Conservation (phyloP, 2,797 vertebrate species). For the Tachyglossus aculeatus region DNA sequence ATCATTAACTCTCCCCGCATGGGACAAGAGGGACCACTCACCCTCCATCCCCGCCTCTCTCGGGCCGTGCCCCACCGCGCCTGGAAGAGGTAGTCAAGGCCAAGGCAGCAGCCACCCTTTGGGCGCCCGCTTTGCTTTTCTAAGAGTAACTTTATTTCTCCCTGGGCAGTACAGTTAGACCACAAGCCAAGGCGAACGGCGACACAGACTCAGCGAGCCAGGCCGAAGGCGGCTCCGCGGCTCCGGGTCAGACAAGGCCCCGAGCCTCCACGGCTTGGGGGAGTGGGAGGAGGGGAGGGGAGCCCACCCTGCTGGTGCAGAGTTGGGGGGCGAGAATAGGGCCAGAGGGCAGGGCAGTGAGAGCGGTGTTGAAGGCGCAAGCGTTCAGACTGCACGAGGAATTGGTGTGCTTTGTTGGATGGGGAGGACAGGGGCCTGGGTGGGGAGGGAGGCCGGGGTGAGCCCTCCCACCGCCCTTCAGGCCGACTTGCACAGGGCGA, state of each 20-base stretch:
- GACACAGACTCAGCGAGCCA: conserved; percentile 67
- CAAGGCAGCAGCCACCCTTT: too few species aligned
- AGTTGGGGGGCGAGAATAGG: conserved; percentile 36
- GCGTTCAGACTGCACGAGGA: conserved; percentile 56
- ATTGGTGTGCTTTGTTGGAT: conserved; percentile 29
- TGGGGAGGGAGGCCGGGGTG: not conserved
- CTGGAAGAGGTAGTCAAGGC: too few species aligned
- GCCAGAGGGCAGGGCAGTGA: conserved; percentile 36
- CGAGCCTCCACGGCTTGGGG: too few species aligned
- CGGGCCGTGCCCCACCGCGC: too few species aligned
- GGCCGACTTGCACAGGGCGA: conserved; percentile 87
- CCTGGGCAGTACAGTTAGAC: conserved; percentile 64
- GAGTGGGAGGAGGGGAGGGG: too few species aligned
- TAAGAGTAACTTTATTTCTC: conserved; percentile 73
- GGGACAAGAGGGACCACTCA: too few species aligned
- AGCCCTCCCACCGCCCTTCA: conserved; percentile 42
- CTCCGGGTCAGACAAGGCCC: too few species aligned
- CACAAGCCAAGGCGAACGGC: conserved; percentile 71
- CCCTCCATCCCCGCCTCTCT: too few species aligned
- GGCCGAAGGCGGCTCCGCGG: too few species aligned
- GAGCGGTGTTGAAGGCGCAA: conserved; percentile 65
- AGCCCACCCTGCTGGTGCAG: too few species aligned
- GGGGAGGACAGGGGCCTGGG: not conserved
- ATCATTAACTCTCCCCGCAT: too few species aligned
- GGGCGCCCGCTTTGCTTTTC: too few species aligned